These are phyloP conservation scores for Brachypodius melanocephalos DNA, from an alignment of 2,113 vertebrate genomes.

Conservation along the genomic window DNA sequence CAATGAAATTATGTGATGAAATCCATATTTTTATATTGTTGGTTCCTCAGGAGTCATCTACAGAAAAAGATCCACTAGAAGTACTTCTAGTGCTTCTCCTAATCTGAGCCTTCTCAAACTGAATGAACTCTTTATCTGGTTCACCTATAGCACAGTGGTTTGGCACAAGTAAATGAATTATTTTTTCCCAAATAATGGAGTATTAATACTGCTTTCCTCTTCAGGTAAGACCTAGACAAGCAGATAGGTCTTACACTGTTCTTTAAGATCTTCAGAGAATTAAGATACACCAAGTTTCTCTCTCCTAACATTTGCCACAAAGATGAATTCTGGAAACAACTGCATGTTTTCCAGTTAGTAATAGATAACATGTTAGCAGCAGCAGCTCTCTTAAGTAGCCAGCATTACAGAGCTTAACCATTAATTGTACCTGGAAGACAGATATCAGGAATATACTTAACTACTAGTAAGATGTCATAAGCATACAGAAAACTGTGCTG, in stretches of 20 bases:
- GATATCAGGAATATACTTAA: background rate
- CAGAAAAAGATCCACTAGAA: background rate
- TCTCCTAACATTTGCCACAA: background rate
- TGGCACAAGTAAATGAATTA: background rate
- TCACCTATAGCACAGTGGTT: background rate
- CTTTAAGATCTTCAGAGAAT: background rate
- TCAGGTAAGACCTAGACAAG: background rate
- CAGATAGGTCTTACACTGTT: background rate
- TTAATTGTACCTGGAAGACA: background rate
- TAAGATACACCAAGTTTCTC: background rate
- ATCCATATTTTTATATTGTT: background rate
- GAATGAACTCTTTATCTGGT: background rate
- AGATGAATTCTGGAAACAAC: background rate
- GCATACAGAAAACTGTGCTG: background rate
- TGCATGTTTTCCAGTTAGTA: background rate
- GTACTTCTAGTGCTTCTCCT: background rate
- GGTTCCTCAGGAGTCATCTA: background rate
- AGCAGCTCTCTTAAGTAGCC: background rate
- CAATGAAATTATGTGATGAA: background rate
- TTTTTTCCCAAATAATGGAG: background rate
- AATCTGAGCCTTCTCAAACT: background rate
- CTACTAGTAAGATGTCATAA: background rate
- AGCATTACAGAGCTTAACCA: background rate
- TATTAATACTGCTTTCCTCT: background rate
- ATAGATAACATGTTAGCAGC: background rate